Evolutionary conservation across 2,888 invertebrate genomes (phyloP), one percentile per base, ranked within the genome.

Genomic region (Scaptomyza polygonia): DNA sequence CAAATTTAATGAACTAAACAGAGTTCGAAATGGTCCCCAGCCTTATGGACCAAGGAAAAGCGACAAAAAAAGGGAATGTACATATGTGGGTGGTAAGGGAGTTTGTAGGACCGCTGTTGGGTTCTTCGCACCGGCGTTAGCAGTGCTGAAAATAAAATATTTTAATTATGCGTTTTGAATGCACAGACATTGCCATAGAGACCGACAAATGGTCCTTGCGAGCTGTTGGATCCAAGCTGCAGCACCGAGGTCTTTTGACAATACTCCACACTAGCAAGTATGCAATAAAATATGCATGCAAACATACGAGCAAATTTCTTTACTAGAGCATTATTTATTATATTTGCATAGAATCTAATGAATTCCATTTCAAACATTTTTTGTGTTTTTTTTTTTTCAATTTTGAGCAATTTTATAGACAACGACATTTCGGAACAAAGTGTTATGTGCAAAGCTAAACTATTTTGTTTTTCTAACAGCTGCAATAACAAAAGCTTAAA

Each of bases 141-240:
- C 65, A 72, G 48, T 58, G 68, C 59, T 73, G 42, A 62, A 69
- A 78, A 77, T 68, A 75, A 68, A 81, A 77, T 67, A 73, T 85
- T 84, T 87, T 81, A 75, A 67, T 79, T 79, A 71, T 77, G 77
- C 70, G 75, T 55, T 81, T 56, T 68, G 40, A 67, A 70, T 66
- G 68, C 75, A 67, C 49, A 64, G 56, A 61, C 30, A 48, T 32
- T 48, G 7, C 45, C 29, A 16, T 42, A 14, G 65, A 54, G 74
- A 56, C 42, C 40, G 54, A 25, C 27, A 34, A 27, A 34, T 32
- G 43, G 29, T 21, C 43, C 11, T 18, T 16, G 8, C 6, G 14
- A 36, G 14, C 36, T 14, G 34, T 34, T 29, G 29, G 29, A 29
- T 29, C 36, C 47, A 11, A 25, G 4, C 36, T 36, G 55, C 39